phyloP scores from a whole-genome alignment of 2,113 vertebrate species.

The Anseranas semipalmata region DNA sequence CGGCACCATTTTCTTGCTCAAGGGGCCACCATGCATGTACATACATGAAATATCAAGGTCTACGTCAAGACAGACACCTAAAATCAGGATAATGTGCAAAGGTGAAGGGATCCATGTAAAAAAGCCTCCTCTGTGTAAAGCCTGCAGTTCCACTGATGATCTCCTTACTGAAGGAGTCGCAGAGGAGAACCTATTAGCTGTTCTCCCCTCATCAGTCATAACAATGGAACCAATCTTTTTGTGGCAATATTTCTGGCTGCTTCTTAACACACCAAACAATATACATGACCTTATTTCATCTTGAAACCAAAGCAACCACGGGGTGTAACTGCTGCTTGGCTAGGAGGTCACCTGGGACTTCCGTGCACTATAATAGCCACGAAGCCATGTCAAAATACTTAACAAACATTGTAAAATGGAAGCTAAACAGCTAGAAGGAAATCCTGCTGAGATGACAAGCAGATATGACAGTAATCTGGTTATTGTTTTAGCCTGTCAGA shows the following conservation, averaged over 20 bases:
- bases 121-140: neutral
- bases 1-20: neutral
- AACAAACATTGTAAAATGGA: neutral
- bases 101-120: neutral
- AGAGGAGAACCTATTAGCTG: neutral
- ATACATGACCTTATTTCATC: neutral
- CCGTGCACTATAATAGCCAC: accelerated
- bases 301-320: neutral
- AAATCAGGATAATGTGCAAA: neutral
- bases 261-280: neutral
- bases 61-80: neutral
- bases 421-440: neutral
- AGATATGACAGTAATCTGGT: neutral
- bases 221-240: neutral
- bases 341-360: neutral
- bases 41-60: neutral
- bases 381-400: too few species aligned
- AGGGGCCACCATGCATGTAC: neutral
- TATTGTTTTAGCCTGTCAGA: neutral
- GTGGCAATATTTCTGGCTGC: neutral
- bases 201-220: neutral
- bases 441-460: neutral
- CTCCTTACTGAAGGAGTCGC: neutral
- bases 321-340: too few species aligned
- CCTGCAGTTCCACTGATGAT: neutral